A percentile compares a stretch with the other conserved stretches of the same genome.
phyloP scores from a whole-genome alignment of 1,140 invertebrate genomes.

The Bursaphelenchus mucronatus region DNA sequence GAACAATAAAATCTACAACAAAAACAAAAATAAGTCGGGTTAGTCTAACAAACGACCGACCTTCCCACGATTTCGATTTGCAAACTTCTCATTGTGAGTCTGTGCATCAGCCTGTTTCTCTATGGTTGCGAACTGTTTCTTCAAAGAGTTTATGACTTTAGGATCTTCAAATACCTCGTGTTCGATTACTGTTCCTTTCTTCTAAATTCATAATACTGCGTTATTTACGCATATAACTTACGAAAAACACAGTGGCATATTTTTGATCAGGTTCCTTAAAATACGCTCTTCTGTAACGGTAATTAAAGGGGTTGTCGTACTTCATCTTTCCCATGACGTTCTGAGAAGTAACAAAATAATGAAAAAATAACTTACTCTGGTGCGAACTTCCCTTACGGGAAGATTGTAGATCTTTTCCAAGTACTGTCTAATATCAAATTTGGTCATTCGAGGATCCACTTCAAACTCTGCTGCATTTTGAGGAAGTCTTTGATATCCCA shows the following conservation, averaged over 20 bases:
- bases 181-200: slow-evolving; percentile 25
- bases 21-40: not conserved
- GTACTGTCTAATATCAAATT: slow-evolving; percentile 52
- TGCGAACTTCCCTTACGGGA: slow-evolving; percentile 58
- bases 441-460: slow-evolving; percentile 48
- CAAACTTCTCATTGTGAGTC: slow-evolving; percentile 17
- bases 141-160: not conserved
- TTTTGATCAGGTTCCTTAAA: slow-evolving; percentile 61
- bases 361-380: slow-evolving; percentile 19
- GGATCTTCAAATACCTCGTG: slow-evolving; percentile 23
- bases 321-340: slow-evolving; percentile 52
- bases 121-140: slow-evolving; percentile 11
- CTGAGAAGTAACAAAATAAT: slow-evolving; percentile 39
- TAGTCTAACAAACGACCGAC: slow-evolving; percentile 1
- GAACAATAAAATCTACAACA: not conserved
- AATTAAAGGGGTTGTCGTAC: slow-evolving; percentile 39
- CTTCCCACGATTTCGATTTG: slow-evolving; percentile 11
- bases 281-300: slow-evolving; percentile 42
- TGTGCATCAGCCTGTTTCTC: slow-evolving; percentile 8
- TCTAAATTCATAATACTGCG: not conserved
- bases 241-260: slow-evolving; percentile 54
- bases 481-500: slow-evolving; percentile 46
- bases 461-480: slow-evolving; percentile 56
- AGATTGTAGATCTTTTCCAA: slow-evolving; percentile 59
- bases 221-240: slow-evolving; percentile 21